Conservation (phyloP, 1,140 invertebrate genomes). For the Ylistrum balloti region DNA sequence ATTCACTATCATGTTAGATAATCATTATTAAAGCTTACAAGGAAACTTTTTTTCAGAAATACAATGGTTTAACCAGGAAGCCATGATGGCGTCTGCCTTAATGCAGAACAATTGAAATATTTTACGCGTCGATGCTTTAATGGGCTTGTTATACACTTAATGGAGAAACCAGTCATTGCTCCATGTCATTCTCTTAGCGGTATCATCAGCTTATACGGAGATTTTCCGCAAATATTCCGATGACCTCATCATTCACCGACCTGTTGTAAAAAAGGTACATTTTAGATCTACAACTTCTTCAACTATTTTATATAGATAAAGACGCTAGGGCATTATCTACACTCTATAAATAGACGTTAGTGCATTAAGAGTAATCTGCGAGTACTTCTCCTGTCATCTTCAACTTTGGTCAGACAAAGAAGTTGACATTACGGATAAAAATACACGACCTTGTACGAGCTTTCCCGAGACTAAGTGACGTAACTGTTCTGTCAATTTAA, state of each 20-base stretch:
- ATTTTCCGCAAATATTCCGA: background rate
- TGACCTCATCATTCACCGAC: background rate
- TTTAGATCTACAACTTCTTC: background rate
- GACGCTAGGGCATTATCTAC: background rate
- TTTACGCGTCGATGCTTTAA: background rate
- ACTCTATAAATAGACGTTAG: background rate
- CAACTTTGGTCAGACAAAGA: background rate
- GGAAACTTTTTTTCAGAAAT: too few species aligned
- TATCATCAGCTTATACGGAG: background rate
- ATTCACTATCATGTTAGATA: too few species aligned
- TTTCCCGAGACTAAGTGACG: conserved; percentile 16
- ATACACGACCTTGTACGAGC: background rate
- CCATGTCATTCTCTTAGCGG: background rate
- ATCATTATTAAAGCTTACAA: too few species aligned
- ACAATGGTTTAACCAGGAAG: background rate
- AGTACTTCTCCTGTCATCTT: background rate
- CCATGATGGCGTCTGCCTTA: too few species aligned
- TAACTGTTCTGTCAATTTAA: background rate
- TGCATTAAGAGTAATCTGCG: background rate
- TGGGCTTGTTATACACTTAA: background rate
- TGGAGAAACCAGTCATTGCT: background rate
- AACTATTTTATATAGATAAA: background rate
- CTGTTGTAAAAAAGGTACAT: background rate
- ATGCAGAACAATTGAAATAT: too few species aligned
- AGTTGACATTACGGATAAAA: conserved; percentile 39